Conservation (phyloP, 2,888 invertebrate genomes). For the Gnatocerus cornutus region DNA sequence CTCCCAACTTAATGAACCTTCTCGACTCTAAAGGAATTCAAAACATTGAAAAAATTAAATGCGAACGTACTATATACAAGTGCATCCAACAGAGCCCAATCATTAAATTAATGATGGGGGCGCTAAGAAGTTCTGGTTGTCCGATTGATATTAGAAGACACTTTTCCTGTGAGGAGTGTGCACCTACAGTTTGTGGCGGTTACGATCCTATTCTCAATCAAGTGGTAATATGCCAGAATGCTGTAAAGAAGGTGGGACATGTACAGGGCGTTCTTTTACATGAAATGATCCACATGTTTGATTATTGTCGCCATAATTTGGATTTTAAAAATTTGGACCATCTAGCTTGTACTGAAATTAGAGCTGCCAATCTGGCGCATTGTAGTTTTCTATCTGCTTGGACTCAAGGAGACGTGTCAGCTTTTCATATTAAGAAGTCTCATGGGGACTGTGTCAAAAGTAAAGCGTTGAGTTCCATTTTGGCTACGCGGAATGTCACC, state of each 20-base stretch:
- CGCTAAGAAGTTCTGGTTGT: constrained; percentile 86
- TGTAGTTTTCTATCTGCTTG: constrained; percentile 91
- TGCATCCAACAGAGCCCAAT: constrained; percentile 86
- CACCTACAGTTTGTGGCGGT: constrained; percentile 88
- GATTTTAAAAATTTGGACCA: constrained; percentile 94
- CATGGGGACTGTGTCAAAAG: constrained; percentile 94
- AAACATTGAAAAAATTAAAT: constrained; percentile 81
- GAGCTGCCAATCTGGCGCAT: constrained; percentile 95
- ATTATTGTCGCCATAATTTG: constrained; percentile 90
- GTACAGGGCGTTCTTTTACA: constrained; percentile 90
- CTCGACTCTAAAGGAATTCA: constrained; percentile 81
- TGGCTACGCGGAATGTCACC: constrained; percentile 85
- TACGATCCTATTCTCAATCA: constrained; percentile 91
- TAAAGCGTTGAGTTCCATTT: constrained; percentile 88
- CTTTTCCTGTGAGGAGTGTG: constrained; percentile 94
- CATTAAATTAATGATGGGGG: constrained; percentile 89
- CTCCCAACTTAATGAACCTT: constrained; percentile 74
- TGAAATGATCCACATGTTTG: constrained; percentile 98
- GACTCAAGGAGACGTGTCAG: constrained; percentile 84
- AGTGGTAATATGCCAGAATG: constrained; percentile 94
- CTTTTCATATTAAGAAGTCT: constrained; percentile 80
- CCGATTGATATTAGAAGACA: constrained; percentile 89
- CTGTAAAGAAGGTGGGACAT: constrained; percentile 78
- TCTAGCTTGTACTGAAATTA: constrained; percentile 94
- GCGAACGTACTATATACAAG: constrained; percentile 85